phyloP scores from a whole-genome alignment of 2,888 invertebrate species.

The Epistrophella euchroma region DNA sequence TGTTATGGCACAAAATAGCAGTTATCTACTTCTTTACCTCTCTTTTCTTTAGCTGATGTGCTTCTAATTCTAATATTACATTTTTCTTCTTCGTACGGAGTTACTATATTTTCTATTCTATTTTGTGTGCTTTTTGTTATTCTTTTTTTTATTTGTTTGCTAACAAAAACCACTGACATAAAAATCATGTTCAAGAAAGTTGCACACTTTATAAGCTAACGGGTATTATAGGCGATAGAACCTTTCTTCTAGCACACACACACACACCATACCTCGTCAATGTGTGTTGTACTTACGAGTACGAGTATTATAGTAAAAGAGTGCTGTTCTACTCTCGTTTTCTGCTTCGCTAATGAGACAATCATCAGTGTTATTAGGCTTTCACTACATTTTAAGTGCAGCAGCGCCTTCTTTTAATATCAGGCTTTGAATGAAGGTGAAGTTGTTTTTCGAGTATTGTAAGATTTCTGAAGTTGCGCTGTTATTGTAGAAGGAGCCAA shows the following conservation, averaged over 20 bases:
- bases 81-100: slow-evolving; percentile 25
- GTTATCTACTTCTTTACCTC: slow-evolving; percentile 24
- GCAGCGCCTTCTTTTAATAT: slow-evolving; percentile 29
- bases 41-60: not conserved
- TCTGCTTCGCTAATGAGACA: slow-evolving; percentile 65
- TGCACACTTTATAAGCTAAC: slow-evolving; percentile 61
- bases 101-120: slow-evolving; percentile 25
- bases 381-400: slow-evolving; percentile 56
- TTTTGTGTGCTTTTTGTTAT: not conserved
- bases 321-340: slow-evolving; percentile 70
- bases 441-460: slow-evolving; percentile 36
- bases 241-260: slow-evolving; percentile 35
- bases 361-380: slow-evolving; percentile 71
- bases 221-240: slow-evolving; percentile 63
- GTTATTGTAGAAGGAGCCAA: not conserved
- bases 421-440: slow-evolving; percentile 56
- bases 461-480: not conserved
- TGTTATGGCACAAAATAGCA: slow-evolving; percentile 59
- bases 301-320: slow-evolving; percentile 12
- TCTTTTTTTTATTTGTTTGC: slow-evolving; percentile 23
- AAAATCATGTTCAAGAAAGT: slow-evolving; percentile 73
- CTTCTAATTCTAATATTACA: slow-evolving; percentile 5
- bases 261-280: not conserved
- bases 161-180: slow-evolving; percentile 72
- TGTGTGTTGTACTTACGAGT: slow-evolving; percentile 15